phyloP scores from a whole-genome alignment of 1,140 invertebrate species.

The Drosophila nebulosa region DNA sequence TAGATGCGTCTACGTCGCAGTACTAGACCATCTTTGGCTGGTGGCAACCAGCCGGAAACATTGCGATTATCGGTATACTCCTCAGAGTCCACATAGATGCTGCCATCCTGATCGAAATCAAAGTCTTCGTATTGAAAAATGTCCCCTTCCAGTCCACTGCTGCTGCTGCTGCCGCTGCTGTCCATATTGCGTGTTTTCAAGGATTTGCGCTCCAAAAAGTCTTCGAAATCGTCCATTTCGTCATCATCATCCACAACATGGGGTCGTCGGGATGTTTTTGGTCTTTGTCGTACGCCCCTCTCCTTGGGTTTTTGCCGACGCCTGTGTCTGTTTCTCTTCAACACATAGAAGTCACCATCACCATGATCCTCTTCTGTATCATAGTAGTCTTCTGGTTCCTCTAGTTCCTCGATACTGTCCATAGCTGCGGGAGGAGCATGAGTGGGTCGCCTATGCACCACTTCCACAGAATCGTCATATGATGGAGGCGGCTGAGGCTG shows the following conservation, averaged over 20 bases:
- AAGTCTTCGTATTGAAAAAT: conserved; percentile 74
- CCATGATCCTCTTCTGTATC: conserved; percentile 35
- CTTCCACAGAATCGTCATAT: conserved; percentile 20
- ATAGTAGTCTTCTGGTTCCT: conserved; percentile 16
- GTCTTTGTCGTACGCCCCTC: conserved; percentile 1
- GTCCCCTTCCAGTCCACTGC: conserved; percentile 55
- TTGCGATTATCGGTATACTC: conserved; percentile 49
- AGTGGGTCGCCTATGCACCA: conserved; percentile 19
- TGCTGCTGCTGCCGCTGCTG: conserved; percentile 5
- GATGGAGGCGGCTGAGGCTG: too few relatives aligned
- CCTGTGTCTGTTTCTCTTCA: conserved; percentile 38
- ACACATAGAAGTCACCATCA: conserved; percentile 62
- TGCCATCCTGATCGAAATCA: conserved; percentile 50
- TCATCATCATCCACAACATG: conserved; percentile 30
- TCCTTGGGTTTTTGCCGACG: conserved; percentile 22
- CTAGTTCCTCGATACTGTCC: conserved; percentile 20
- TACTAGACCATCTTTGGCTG: conserved; percentile 46
- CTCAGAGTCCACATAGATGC: conserved; percentile 39
- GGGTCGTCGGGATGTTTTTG: neutral
- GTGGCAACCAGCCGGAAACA: conserved; percentile 7
- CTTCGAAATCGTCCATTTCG: conserved; percentile 59
- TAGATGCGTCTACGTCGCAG: conserved; percentile 57
- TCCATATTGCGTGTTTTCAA: conserved; percentile 23
- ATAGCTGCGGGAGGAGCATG: conserved; percentile 21
- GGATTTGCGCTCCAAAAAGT: conserved; percentile 37